phyloP scores from a whole-genome alignment of 2,113 vertebrate genomes.

The Pseudorhombus dupliciocellatus region DNA sequence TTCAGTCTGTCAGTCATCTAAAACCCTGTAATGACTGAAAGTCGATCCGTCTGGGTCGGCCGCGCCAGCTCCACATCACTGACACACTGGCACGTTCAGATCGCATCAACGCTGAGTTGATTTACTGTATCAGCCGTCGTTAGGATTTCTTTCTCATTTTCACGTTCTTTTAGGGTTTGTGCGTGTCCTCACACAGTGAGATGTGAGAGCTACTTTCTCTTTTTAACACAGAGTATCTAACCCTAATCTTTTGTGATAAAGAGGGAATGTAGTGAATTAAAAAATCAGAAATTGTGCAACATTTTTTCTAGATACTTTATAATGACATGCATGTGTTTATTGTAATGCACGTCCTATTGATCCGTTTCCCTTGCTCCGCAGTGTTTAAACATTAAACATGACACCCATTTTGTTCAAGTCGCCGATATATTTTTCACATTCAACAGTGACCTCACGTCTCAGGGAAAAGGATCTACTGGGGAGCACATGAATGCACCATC shows the following conservation, averaged over 20 bases:
- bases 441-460: too few species aligned
- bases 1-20: conserved; percentile 64
- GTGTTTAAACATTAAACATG: too few species aligned
- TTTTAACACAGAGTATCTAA: too few species aligned
- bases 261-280: too few species aligned
- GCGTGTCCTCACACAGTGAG: conserved; percentile 23
- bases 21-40: conserved; percentile 53
- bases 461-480: not conserved
- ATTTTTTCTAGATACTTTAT: too few species aligned
- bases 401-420: too few species aligned
- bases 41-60: conserved; percentile 54
- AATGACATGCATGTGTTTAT: too few species aligned
- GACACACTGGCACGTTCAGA: conserved; percentile 34
- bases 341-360: too few species aligned
- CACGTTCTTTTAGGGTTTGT: conserved; percentile 7
- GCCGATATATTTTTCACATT: too few species aligned
- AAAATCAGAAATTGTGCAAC: too few species aligned
- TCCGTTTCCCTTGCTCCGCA: too few species aligned
- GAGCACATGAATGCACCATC: not conserved
- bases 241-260: too few species aligned
- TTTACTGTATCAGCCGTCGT: conserved; percentile 24
- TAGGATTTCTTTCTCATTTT: conserved; percentile 41
- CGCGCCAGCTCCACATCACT: conserved; percentile 13
- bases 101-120: conserved; percentile 12
- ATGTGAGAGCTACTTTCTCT: not conserved